Evolutionary conservation across 2,113 vertebrate genomes (phyloP).

Genomic region (Malaclemys terrapin): DNA sequence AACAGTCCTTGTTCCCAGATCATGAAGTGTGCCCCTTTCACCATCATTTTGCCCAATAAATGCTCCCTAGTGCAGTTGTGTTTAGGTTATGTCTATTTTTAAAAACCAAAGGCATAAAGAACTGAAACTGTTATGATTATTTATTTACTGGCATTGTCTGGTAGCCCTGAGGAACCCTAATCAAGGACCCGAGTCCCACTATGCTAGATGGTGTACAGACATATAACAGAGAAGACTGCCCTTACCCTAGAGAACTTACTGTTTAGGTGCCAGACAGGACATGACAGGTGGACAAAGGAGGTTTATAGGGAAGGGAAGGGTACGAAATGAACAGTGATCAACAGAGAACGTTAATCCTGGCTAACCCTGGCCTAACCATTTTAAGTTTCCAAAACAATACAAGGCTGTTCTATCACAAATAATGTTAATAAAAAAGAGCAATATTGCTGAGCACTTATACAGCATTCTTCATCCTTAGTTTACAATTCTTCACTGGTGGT

Average conservation of each 20-base stretch:
- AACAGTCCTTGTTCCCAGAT: background rate
- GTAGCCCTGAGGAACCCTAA: background rate
- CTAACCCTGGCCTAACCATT: background rate
- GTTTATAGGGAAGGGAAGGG: background rate
- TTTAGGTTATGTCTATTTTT: background rate
- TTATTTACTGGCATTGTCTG: background rate
- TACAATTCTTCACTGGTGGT: background rate
- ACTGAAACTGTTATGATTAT: background rate
- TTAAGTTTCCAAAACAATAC: background rate
- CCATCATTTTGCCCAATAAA: rapidly evolving
- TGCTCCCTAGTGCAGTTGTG: background rate
- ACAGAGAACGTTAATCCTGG: background rate
- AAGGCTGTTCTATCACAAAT: background rate
- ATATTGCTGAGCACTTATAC: background rate
- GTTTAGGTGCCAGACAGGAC: no score
- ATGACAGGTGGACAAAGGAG: background rate
- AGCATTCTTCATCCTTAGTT: background rate
- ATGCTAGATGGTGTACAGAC: background rate
- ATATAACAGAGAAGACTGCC: background rate
- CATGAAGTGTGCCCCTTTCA: background rate
- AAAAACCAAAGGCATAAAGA: background rate
- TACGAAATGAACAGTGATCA: background rate
- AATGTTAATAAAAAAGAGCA: background rate
- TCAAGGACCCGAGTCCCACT: background rate
- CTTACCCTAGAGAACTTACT: background rate